A percentile compares a stretch with the other conserved stretches of the same genome.
phyloP scores from a whole-genome alignment of 2,888 invertebrate genomes.

The Platycheirus rosarum region DNA sequence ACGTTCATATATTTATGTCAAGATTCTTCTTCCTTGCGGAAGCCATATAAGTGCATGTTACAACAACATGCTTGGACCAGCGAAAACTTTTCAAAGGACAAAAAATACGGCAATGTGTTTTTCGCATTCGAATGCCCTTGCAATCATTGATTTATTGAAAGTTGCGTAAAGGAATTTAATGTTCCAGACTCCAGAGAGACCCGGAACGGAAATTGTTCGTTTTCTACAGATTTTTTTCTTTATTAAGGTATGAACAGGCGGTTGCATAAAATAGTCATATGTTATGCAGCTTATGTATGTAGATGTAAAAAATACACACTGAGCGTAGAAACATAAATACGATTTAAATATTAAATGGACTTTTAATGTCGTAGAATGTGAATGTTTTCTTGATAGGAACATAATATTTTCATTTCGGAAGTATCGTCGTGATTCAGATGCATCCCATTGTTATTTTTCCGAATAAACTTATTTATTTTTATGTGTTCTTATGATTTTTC shows the following conservation, averaged over 20 bases:
- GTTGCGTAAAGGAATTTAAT: constrained; percentile 18
- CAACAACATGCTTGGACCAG: not conserved
- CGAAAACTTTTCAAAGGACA: not conserved
- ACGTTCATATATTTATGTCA: not conserved
- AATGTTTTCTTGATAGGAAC: constrained; percentile 3
- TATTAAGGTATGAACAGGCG: not conserved
- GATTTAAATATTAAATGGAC: constrained; percentile 47
- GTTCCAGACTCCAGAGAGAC: no score
- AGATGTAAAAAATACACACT: no score
- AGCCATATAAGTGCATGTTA: not conserved
- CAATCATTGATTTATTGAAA: constrained; percentile 60
- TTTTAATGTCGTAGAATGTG: constrained; percentile 27
- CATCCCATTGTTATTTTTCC: no score
- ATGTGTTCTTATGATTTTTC: no score
- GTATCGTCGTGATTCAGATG: no score
- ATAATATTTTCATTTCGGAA: constrained; percentile 14
- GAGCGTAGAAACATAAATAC: no score
- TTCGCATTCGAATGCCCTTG: constrained; percentile 9
- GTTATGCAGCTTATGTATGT: constrained; percentile 3
- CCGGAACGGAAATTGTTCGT: no score
- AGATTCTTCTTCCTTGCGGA: not conserved
- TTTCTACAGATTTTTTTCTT: not conserved
- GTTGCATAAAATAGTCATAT: not conserved
- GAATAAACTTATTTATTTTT: no score
- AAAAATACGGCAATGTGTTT: not conserved